Evolutionary conservation across 2,888 invertebrate genomes (phyloP), one percentile per base, ranked within the genome.

Genomic region (Mesorhabditis spiculigera): DNA sequence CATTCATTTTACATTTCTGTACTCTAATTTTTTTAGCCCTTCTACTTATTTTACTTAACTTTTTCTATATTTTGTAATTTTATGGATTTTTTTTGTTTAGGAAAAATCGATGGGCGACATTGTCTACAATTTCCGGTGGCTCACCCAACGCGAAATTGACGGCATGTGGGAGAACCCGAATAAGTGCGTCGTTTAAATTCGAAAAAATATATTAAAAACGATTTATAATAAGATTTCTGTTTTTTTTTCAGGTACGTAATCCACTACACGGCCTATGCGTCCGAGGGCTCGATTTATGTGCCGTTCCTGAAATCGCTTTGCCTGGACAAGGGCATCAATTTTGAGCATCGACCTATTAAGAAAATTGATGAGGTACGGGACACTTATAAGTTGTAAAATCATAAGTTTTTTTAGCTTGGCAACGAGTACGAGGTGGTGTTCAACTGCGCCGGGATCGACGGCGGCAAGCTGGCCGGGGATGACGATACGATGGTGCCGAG

Each of bases 391-490:
- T n/a, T 6, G 5, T 3, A 8, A 68, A 42, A 16, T 43, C 62
- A 28, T 65, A 43, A 13, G 42, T 10, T 65, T 58, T 5, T 50
- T 43, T 10, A 42, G 61, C 41, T 50, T 65, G 41, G 28, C 8
- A 42, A 84, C 4, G 66, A 82, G 44, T 88, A 82, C 78, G 86
- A 87, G 72, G 78, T 88, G 5, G 86, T 89, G 41, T 86, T 88
- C 28, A 89, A 89, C 78, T 88, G 88, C 78, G 82, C 85, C 13
- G 89, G 88, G 5, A 73, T 88, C 43, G 78, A 86, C 13, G 86
- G 87, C 41, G 81, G 80, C 43, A 76, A 86, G 5, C 77, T 89
- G 66, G 76, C 86, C 2, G 81, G 85, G n/a, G 88, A 89, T 75
- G 80, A 83, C 5, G 79, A 66, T 68, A 71, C 75, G 13, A 74